Base-by-base conservation (phyloP, 2,888 invertebrate genomes). In the Aleiodes alternator region DNA sequence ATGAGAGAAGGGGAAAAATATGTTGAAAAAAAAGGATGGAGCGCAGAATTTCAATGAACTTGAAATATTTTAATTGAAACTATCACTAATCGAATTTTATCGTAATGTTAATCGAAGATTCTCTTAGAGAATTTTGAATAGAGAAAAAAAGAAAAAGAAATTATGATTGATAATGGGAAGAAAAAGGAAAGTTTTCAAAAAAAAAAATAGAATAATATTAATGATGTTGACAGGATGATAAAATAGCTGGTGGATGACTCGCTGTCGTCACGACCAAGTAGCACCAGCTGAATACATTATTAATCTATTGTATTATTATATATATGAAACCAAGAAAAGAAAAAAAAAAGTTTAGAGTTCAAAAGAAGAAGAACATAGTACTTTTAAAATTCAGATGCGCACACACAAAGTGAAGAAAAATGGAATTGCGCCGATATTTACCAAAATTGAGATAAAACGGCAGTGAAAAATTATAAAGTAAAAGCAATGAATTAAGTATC, bases 211-310 rank as follows among this genome's bases (percentile, higher is more conserved):
- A 43, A 43, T n/a, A 48, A 57, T 34, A 50, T 69, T 56, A 48
- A 56, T 9, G 14, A 31, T 57, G 56, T 69, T 59, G 66, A 73
- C 16, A 48, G 55, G 38, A 57, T 69, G 38, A 50, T 68, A 48
- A 69, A 23, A 69, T 61, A 78, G 78, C 59, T 80, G 79, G 76
- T 79, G 76, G 77, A 79, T 80, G 78, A 80, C 78, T 57, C 77
- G 76, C 76, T 79, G 76, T 77, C 77, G 80, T 80, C 80, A 76
- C 78, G 80, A 80, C 80, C 80, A 80, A 80, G 73, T 79, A 80
- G 76, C 79, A 75, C 76, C 79, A 80, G 76, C 73, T 76, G 72
- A 76, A 56, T 73, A 66, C 73, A 75, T 51, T 61, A 74, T 73
- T 74, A 68, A 72, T 76, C 64, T 75, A 76, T 72, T 71, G 76